phyloP scores from a whole-genome alignment of 2,888 invertebrate genomes.

The Dermolepida albohirtum region DNA sequence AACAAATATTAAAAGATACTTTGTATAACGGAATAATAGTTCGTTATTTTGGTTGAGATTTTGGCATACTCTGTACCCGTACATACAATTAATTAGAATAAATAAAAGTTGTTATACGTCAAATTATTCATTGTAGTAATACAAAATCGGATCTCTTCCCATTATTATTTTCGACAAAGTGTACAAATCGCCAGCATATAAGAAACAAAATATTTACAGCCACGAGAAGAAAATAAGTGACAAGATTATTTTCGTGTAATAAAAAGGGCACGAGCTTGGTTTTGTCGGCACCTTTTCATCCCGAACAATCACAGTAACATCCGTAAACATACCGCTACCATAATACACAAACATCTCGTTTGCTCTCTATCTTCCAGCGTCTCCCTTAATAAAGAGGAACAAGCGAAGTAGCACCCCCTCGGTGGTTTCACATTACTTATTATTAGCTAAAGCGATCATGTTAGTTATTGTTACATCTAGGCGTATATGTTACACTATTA shows the following conservation, averaged over 20 bases:
- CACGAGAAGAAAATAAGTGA: too few species aligned
- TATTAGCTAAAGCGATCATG: conserved; percentile 39
- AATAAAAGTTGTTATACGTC: too few species aligned
- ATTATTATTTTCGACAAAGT: not conserved
- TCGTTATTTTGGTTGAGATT: too few species aligned
- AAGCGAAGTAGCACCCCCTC: not conserved
- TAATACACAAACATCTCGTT: conserved; percentile 1
- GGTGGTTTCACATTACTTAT: conserved; percentile 30
- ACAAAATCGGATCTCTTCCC: too few species aligned
- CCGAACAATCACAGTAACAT: conserved; percentile 4
- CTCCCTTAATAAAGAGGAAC: not conserved
- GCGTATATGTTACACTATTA: conserved; percentile 33
- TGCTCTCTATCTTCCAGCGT: not conserved
- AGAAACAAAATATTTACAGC: too few species aligned
- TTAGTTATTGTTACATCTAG: conserved; percentile 32
- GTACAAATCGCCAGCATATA: not conserved
- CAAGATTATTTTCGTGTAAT: too few species aligned
- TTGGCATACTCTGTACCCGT: too few species aligned
- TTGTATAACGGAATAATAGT: too few species aligned
- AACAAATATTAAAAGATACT: too few species aligned
- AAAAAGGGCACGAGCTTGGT: conserved; percentile 15
- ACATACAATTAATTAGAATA: too few species aligned
- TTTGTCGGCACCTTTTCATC: conserved; percentile 25
- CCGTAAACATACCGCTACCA: conserved; percentile 21
- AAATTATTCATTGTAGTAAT: too few species aligned